Base-by-base conservation (phyloP, 2,113 vertebrate genomes). In the Thamnophis sirtalis region DNA sequence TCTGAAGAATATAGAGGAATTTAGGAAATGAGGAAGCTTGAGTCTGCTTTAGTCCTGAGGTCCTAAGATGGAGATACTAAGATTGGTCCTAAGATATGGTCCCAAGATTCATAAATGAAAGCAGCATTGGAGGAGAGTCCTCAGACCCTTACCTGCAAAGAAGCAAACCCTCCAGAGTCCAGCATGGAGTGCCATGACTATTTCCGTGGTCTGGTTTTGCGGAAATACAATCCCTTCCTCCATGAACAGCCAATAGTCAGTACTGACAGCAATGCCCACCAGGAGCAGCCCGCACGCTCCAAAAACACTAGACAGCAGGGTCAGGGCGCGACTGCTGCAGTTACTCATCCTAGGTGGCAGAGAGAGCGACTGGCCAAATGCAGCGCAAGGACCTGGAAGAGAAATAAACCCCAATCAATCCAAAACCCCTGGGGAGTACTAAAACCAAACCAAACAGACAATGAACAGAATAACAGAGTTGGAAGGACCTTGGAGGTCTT, bases 151-250 rank as follows among this genome's bases (percentile, higher is more conserved):
- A 99, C 98, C 98, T 80, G 98, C 98, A 80, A 99, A 98, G 93
- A 99, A 99, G 96, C 98, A 99, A 95, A 99, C 98, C 88, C 98
- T 98, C 98, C 98, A 99, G 92, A 99, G 98, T 84, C 98, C 98
- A 0, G 98, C 98, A 68, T 99, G 98, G 95, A 99, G 98, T 0
- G 98, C 98, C 98, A 99, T 99, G 98, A 98, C 98, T 94, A 99
- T 98, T 97, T 99, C 98, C 55, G 98, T 98, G 96, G 98, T 99
- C 96, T 99, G 98, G 97, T 99, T 99, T 96, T 98, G 98, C 58
- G 98, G 98, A 93, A 98, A 96, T 94, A 99, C 98, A 26, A 98
- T 98, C 17, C 98, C 98, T 95, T 99, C 98, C 95, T 99, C 98
- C 98, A 99, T 98, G 96, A 98, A 98, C 43, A 99, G 98, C 98